Evolutionary conservation across 2,113 vertebrate species (phyloP), one percentile per base, ranked within the genome.

Genomic region (Eulemur rufifrons): DNA sequence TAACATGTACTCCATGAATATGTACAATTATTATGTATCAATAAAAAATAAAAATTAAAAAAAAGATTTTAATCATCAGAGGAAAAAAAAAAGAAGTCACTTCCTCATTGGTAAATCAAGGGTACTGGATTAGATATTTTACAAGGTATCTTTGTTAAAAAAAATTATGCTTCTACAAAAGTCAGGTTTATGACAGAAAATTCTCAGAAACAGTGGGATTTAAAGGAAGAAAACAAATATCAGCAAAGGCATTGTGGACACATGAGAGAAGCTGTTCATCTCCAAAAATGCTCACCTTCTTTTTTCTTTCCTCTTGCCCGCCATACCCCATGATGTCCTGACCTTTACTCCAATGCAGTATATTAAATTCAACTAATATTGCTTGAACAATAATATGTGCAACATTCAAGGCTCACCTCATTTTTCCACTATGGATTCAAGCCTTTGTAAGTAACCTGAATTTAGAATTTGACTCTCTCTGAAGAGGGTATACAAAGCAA

Each of bases 391-490:
- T 85, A 74, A 42, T 68, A 86, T 54, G 10, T 47, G 25, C 21
- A n/a, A 74, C 13, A 94, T 10, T 54, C n/a, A 37, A 78, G 61
- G 15, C 6, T 87, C 20, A n/a, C 0, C 9, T 96, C 54, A 76
- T 77, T 89, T 64, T 80, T 73, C 23, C 12, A 42, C 45, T 69
- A 32, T 64, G 59, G 89, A 85, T 42, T 87, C 34, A n/a, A 56
- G 42, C 32, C 20, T 87, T 89, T 92, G 66, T 42, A 83, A 92
- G 34, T 71, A 80, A 86, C 34, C 32, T 42, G 20, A 90, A 77
- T 89, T 96, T 94, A 76, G 56, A 96, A 85, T 92, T 78, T 66
- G 64, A 82, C 18, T 74, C 21, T 78, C 68, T 93, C 74, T 89
- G 18, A 64, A 89, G 32, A n/a, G 21, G 14, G 9, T 56, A 0